These are phyloP conservation scores for Xestia xanthographa DNA, from an alignment of 2,888 invertebrate species.

Conservation along the genomic window DNA sequence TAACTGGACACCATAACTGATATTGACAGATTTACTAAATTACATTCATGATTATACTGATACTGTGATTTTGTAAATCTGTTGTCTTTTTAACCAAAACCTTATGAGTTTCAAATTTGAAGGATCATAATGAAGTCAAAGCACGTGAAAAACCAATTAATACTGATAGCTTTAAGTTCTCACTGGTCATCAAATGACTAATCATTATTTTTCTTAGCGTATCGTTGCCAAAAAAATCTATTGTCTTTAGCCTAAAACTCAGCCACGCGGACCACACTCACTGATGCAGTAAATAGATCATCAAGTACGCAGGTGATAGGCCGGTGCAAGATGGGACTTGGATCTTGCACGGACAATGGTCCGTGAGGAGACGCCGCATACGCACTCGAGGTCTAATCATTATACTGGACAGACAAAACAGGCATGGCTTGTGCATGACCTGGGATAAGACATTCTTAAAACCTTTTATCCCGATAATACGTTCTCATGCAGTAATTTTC, in stretches of 20 bases:
- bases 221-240: no score
- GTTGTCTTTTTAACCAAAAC: background rate
- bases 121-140: no score
- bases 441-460: background rate
- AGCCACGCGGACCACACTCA: no score
- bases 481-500: background rate
- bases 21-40: conserved; percentile 61
- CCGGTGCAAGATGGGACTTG: no score
- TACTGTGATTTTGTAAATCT: conserved; percentile 11
- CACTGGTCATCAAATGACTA: background rate
- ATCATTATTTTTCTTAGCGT: no score
- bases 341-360: no score
- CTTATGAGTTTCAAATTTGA: no score
- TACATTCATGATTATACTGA: conserved; percentile 18
- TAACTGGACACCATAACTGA: conserved; percentile 59
- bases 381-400: no score
- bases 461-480: background rate
- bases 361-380: no score
- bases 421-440: background rate
- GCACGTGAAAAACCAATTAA: background rate
- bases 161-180: background rate
- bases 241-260: no score
- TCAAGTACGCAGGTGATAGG: no score
- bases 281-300: no score
- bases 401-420: background rate